These are phyloP conservation scores for Zophobas morio DNA, from an alignment of 1,140 invertebrate genomes.

Conservation along the genomic window DNA sequence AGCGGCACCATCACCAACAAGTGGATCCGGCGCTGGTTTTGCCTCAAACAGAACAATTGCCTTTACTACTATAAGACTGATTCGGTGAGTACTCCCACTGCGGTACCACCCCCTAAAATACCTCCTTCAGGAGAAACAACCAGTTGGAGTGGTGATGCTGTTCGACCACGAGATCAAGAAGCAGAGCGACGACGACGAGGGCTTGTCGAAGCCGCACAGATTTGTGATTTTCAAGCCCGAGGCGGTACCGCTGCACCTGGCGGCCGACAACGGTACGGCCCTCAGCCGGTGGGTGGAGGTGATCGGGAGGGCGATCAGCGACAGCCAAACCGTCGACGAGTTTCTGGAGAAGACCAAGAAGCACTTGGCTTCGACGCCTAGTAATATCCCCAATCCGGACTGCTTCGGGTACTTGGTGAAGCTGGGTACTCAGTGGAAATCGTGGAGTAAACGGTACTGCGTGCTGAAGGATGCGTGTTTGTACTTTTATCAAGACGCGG, in stretches of 20 bases:
- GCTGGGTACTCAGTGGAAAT: constrained; percentile 83
- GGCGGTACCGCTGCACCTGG: constrained; percentile 83
- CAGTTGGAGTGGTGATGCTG: constrained; percentile 90
- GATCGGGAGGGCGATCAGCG: constrained; percentile 77
- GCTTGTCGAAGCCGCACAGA: constrained; percentile 70
- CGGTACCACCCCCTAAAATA: not conserved
- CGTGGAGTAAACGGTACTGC: constrained; percentile 93
- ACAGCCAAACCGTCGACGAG: constrained; percentile 75
- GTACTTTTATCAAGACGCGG: constrained; percentile 93
- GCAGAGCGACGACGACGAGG: constrained; percentile 73
- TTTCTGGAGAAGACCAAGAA: constrained; percentile 82
- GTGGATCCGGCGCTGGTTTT: constrained; percentile 94
- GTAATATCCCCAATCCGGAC: constrained; percentile 84
- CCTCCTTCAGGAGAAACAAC: constrained; percentile 82
- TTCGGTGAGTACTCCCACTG: constrained; percentile 72
- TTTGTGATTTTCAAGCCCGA: constrained; percentile 86
- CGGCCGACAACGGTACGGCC: constrained; percentile 84
- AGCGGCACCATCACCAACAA: constrained; percentile 74
- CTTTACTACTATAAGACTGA: constrained; percentile 96
- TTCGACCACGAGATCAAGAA: constrained; percentile 84
- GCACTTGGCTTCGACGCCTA: constrained; percentile 79
- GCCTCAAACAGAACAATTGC: constrained; percentile 91
- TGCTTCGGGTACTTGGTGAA: constrained; percentile 94
- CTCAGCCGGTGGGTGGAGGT: constrained; percentile 84
- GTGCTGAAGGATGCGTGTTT: constrained; percentile 95